phyloP scores from a whole-genome alignment of 1,140 invertebrate genomes.

The Druon quercuslanigerum region DNA sequence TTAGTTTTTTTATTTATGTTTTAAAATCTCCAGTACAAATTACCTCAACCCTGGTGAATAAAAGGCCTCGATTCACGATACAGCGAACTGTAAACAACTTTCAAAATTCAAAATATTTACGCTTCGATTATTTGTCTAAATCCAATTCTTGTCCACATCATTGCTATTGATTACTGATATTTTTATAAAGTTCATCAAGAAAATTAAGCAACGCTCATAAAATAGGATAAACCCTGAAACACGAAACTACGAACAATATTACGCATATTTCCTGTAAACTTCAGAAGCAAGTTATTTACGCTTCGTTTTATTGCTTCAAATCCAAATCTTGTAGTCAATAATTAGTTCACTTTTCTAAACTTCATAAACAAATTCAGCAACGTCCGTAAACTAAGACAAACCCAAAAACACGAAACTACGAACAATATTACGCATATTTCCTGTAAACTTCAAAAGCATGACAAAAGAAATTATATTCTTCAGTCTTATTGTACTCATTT shows the following conservation, averaged over 20 bases:
- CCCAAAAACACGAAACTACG: neutral
- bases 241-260: neutral
- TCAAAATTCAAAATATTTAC: neutral
- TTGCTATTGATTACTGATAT: neutral
- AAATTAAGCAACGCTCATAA: slow-evolving; percentile 23
- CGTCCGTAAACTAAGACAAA: neutral
- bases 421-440: slow-evolving; percentile 1
- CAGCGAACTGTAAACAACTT: neutral
- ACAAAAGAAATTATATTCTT: no score
- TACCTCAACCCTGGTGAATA: neutral
- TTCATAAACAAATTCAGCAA: neutral
- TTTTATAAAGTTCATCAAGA: neutral
- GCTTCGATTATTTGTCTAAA: neutral
- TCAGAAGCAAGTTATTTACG: neutral
- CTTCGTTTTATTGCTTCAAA: neutral
- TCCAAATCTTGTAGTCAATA: no score
- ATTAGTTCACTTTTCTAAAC: neutral
- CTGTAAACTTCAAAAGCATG: neutral
- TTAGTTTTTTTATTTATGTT: neutral
- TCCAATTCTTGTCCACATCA: neutral
- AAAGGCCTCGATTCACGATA: neutral
- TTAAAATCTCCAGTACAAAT: neutral
- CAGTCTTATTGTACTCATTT: no score
- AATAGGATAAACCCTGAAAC: slow-evolving; percentile 24
- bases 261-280: slow-evolving; percentile 3